A percentile compares a stretch with the other conserved stretches of the same genome.
phyloP scores from a whole-genome alignment of 2,888 invertebrate genomes.

The Apotomis capreana region DNA sequence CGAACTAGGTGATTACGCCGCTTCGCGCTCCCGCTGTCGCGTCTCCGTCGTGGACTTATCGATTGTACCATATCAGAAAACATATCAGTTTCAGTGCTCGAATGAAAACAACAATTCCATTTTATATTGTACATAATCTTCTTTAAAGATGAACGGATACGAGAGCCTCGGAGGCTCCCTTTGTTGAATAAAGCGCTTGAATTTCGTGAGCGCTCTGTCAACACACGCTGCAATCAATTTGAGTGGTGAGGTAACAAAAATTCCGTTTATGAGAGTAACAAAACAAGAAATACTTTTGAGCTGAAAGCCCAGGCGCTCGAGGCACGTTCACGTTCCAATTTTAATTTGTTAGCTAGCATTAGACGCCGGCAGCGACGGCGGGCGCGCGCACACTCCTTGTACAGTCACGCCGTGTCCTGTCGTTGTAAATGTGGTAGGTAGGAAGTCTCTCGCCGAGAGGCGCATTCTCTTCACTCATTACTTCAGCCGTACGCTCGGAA shows the following conservation, averaged over 20 bases:
- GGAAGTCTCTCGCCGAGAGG: conserved; percentile 7
- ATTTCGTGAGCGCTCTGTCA: conserved; percentile 37
- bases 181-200: conserved; percentile 35
- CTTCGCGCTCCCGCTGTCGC: conserved; percentile 20
- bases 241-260: conserved; percentile 40
- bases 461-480: conserved; percentile 37
- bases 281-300: conserved; percentile 37
- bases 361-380: conserved; percentile 23
- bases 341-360: conserved; percentile 34
- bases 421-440: conserved; percentile 32
- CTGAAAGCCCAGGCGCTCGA: conserved; percentile 35
- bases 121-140: conserved; percentile 36
- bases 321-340: conserved; percentile 27
- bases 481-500: conserved; percentile 32
- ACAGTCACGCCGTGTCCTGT: conserved; percentile 24
- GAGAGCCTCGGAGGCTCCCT: conserved; percentile 25
- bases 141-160: conserved; percentile 17
- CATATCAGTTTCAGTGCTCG: conserved; percentile 20
- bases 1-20: conserved; percentile 6
- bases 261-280: conserved; percentile 40
- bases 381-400: conserved; percentile 19
- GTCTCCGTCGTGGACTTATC: neutral
- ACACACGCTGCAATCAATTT: conserved; percentile 41
- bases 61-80: conserved; percentile 16
- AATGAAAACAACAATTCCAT: conserved; percentile 17